Evolutionary conservation across 37 sponge, comb jelly and placozoan genomes (phyloP).

Genomic region (Ianthella basta): DNA sequence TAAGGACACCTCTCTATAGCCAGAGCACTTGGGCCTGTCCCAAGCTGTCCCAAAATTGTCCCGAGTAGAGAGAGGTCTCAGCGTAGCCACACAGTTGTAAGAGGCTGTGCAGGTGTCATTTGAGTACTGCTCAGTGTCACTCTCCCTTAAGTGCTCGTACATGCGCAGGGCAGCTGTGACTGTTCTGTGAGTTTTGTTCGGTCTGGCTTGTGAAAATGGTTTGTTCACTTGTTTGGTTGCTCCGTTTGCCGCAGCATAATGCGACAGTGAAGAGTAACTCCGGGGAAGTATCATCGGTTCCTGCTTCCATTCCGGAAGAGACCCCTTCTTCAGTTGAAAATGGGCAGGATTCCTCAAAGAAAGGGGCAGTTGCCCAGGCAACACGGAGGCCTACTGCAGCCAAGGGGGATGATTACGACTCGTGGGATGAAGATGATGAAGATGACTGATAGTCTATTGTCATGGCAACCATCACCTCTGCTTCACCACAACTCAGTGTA

Average conservation of each 20-base stretch:
- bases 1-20: too few species aligned
- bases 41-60: too few species aligned
- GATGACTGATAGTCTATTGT: neutral
- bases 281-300: neutral
- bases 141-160: too few species aligned
- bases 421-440: slow-evolving; percentile 4
- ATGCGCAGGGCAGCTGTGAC: too few species aligned
- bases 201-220: neutral
- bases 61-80: too few species aligned
- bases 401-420: slow-evolving; percentile 5
- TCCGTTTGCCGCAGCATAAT: neutral
- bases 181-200: too few species aligned
- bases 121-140: too few species aligned
- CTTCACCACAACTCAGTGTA: too few species aligned
- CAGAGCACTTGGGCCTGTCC: too few species aligned
- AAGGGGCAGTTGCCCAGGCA: neutral
- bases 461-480: too few species aligned
- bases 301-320: neutral
- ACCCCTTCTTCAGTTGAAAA: neutral
- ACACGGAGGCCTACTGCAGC: neutral
- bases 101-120: too few species aligned
- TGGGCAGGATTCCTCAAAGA: neutral
- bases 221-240: neutral
- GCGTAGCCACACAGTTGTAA: too few species aligned
- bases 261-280: neutral